A percentile compares a stretch with the other conserved stretches of the same genome.
phyloP scores from a whole-genome alignment of 2,797 vertebrate species.

The Gymnoscopelus microlampas region DNA sequence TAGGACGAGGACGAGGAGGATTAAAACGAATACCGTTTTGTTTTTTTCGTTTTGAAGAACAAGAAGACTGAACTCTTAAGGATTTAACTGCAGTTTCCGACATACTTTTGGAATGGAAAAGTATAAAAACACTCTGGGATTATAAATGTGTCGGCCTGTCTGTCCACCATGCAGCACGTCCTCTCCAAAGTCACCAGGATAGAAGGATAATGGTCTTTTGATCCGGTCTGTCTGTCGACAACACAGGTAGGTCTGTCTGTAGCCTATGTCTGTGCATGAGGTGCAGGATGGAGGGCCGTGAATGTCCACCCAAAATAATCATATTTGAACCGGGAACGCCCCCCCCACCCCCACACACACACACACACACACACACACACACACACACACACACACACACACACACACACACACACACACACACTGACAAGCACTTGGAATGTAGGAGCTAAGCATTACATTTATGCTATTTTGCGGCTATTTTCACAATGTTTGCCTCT shows the following conservation, averaged over 20 bases:
- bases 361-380: no score
- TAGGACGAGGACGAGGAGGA: constrained; percentile 49
- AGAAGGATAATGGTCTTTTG: constrained; percentile 50
- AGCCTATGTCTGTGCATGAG: constrained; percentile 16
- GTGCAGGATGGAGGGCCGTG: no score
- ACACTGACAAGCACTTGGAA: no score
- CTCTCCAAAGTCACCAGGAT: constrained; percentile 43
- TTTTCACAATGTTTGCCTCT: no score
- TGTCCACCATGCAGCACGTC: constrained; percentile 40
- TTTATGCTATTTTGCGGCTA: no score
- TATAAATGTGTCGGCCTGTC: constrained; percentile 58
- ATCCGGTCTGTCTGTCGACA: constrained; percentile 13
- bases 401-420: no score
- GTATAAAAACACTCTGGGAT: constrained; percentile 69
- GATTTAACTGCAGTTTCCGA: constrained; percentile 69
- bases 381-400: no score
- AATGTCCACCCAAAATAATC: no score
- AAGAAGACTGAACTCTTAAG: constrained; percentile 64
- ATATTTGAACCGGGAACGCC: no score
- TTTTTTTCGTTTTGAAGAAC: constrained; percentile 45
- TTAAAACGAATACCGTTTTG: constrained; percentile 63
- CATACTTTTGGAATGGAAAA: constrained; percentile 59
- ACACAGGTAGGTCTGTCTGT: not conserved
- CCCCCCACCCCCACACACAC: no score
- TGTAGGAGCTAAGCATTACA: no score